These are phyloP conservation scores for Paramormyrops kingsleyae DNA, from an alignment of 2,113 vertebrate species.

Conservation along the genomic window DNA sequence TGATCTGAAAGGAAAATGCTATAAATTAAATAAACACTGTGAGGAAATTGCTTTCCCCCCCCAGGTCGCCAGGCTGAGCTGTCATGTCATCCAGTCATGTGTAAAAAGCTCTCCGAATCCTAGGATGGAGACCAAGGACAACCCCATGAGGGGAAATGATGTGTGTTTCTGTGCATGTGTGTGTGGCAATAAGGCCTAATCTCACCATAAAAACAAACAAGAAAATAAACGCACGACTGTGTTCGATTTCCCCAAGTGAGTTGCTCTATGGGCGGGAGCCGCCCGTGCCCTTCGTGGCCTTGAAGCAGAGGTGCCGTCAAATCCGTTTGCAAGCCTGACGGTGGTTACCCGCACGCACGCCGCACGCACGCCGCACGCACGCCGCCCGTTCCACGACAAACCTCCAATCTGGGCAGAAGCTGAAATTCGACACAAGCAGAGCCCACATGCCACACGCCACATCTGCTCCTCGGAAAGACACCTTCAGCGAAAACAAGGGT, in stretches of 20 bases:
- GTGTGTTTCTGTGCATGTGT: not conserved
- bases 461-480: not conserved
- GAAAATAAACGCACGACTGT: not conserved
- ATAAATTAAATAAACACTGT: conserved; percentile 8
- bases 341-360: not conserved
- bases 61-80: not conserved
- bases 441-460: not conserved
- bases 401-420: not conserved
- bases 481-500: not conserved
- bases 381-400: not conserved
- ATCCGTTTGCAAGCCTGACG: not conserved
- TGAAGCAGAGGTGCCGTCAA: no score
- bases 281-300: no score
- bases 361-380: no score
- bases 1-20: conserved; percentile 15
- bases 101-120: not conserved
- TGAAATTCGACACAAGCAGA: not conserved
- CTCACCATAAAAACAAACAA: not conserved
- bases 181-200: not conserved
- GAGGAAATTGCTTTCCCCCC: conserved; percentile 16
- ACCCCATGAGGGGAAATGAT: not conserved
- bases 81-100: conserved; percentile 11
- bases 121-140: not conserved
- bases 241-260: not conserved
- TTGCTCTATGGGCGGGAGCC: not conserved